phyloP scores from a whole-genome alignment of 2,113 vertebrate species.

The Cariama cristata region DNA sequence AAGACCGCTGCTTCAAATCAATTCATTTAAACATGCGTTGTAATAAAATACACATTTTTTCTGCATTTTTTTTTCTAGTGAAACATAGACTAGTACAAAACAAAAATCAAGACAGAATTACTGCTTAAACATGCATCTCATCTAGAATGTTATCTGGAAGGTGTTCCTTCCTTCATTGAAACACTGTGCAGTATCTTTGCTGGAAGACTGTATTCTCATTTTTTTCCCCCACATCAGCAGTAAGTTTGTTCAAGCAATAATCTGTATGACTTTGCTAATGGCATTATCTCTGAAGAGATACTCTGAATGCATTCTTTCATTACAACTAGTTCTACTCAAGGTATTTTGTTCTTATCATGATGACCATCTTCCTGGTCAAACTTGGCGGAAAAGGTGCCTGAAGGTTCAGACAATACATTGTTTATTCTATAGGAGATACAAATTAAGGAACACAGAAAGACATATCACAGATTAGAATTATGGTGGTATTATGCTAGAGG shows the following conservation, averaged over 20 bases:
- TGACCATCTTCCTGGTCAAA: neutral
- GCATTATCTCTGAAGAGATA: neutral
- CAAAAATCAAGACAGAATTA: neutral
- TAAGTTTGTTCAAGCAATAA: neutral
- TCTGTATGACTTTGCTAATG: neutral
- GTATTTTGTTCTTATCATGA: neutral
- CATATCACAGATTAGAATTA: neutral
- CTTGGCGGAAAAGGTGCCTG: neutral
- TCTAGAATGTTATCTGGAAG: neutral
- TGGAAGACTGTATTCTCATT: neutral
- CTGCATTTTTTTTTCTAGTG: neutral
- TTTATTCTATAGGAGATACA: neutral
- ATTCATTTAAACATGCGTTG: neutral
- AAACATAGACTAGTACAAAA: neutral
- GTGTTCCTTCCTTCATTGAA: neutral
- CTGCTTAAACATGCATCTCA: neutral
- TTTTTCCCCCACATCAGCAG: neutral
- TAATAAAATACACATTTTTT: neutral
- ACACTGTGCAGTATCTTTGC: neutral
- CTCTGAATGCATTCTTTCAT: neutral
- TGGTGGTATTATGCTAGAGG: neutral
- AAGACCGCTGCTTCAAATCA: neutral
- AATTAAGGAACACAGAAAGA: constrained; percentile 10
- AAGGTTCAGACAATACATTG: neutral
- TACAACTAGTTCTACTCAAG: neutral